Base-by-base conservation (phyloP, 2,797 vertebrate genomes). In the Aldrovandia affinis region DNA sequence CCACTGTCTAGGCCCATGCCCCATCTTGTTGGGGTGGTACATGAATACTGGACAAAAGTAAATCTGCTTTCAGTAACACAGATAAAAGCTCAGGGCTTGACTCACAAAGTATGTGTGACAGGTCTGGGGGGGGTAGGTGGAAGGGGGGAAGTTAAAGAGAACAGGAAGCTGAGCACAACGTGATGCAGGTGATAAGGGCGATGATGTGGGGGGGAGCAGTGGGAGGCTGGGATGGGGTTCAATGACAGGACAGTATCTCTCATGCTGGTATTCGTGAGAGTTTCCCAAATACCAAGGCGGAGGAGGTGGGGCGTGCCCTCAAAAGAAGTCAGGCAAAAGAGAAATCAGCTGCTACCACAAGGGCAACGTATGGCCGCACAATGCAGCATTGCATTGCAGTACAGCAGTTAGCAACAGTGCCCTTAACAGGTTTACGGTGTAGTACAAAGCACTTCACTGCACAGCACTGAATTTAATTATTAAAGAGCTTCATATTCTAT, bases 251-350 rank as follows among this genome's bases (percentile, higher is more conserved):
- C 93, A 94, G 3, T 88, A 81, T 86, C 36, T 50, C 87, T 85
- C 90, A 96, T 95, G 94, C 95, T 95, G 95, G 95, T 96, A 95
- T 96, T 95, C 94, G 93, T 95, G 93, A 95, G 92, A 95, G 91
- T 88, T 90, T 92, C 88, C 88, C 70, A 84, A 91, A 91, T 92
- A 92, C 87, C 89, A 88, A 83, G 90, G 88, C 0, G 63, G 88
- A 87, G 22, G 36, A 54, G 42, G 25, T 22, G 47, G 9, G 65
- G 84, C 47, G 18, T 52, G 68, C 12, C 28, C 50, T 59, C 52
- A 39, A 42, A 30, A 10, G 42, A 52, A 82, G n/a, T 42, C n/a
- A 47, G 73, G 63, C 54, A 59, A 81, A 80, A n/a, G 78, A 81
- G 80, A 73, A 18, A 85, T 81, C 79, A 57, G 70, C 80, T 61